These are phyloP conservation scores for Araneus ventricosus DNA, from an alignment of 1,140 invertebrate species.

Conservation along the genomic window DNA sequence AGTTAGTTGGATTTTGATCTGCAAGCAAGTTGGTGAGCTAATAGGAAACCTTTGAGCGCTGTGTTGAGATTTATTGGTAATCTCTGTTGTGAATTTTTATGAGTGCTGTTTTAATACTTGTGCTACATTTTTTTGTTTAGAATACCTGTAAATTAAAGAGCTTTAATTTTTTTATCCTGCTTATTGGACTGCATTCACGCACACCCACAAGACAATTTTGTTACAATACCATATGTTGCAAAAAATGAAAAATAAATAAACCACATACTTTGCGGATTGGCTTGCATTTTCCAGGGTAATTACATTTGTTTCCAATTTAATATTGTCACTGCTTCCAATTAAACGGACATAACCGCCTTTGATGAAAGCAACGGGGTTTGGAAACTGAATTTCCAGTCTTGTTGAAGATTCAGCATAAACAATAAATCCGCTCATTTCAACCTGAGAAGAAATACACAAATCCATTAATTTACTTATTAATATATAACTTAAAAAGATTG, in stretches of 20 bases:
- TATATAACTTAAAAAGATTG: no score
- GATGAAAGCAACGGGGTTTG: constrained; percentile 9
- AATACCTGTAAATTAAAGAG: no score
- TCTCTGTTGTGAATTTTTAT: no score
- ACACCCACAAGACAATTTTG: no score
- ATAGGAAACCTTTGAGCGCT: no score
- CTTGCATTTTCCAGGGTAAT: background rate
- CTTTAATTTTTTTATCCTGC: no score
- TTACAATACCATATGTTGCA: background rate
- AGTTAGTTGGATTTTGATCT: no score
- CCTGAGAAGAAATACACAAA: background rate
- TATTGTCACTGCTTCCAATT: constrained; percentile 39
- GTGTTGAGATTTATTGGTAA: no score
- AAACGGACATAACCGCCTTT: constrained; percentile 58
- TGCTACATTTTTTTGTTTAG: no score
- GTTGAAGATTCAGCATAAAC: constrained; percentile 54
- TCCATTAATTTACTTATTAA: background rate
- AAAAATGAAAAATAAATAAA: background rate
- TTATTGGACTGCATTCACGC: no score
- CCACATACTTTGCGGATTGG: background rate
- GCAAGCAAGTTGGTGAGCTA: no score
- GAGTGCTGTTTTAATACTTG: no score
- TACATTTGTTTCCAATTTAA: background rate
- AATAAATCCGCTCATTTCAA: constrained; percentile 62
- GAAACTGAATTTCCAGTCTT: background rate